Evolutionary conservation across 2,113 vertebrate species (phyloP).

Genomic region (Hepsetus odoe): DNA sequence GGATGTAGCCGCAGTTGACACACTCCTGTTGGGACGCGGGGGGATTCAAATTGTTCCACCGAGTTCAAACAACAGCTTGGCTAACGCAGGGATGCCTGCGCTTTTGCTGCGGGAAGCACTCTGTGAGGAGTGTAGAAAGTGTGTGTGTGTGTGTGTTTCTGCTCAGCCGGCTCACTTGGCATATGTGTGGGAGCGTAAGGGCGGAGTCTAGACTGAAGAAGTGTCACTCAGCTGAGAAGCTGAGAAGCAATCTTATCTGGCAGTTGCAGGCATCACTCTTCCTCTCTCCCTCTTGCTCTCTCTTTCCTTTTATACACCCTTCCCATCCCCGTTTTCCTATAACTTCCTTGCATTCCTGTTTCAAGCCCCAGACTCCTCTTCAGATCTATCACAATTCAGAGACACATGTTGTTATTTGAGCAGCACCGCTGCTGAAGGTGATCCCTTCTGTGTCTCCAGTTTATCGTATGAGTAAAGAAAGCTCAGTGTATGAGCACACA

Average conservation of each 20-base stretch:
- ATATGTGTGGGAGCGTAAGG: conserved; percentile 54
- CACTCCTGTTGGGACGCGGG: conserved; percentile 35
- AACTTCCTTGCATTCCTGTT: conserved; percentile 10
- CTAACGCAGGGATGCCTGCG: conserved; percentile 30
- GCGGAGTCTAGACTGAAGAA: conserved; percentile 61
- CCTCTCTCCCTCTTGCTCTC: conserved; percentile 16
- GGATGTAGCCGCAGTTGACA: conserved; percentile 36
- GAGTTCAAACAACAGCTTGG: conserved; percentile 60
- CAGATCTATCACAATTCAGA: conserved; percentile 57
- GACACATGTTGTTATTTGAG: conserved; percentile 43
- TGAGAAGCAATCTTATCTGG: conserved; percentile 70
- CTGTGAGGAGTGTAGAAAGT: conserved; percentile 10
- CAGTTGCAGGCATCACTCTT: conserved; percentile 61
- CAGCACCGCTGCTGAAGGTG: conserved; percentile 39
- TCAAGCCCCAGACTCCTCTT: conserved; percentile 19
- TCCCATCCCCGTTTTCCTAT: conserved; percentile 24
- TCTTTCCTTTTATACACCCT: conserved; percentile 15
- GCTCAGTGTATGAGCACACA: conserved; percentile 44
- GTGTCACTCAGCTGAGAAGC: conserved; percentile 62
- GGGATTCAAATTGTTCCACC: conserved; percentile 52
- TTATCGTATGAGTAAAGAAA: conserved; percentile 54
- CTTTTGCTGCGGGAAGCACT: conserved; percentile 36
- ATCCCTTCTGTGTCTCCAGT: conserved; percentile 31
- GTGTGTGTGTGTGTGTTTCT: conserved; percentile 41
- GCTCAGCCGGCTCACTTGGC: conserved; percentile 47